Percentiles rank a stretch among this genome's conserved stretches.
phyloP scores from a whole-genome alignment of 2,888 invertebrate genomes.

The Anorthoa munda region DNA sequence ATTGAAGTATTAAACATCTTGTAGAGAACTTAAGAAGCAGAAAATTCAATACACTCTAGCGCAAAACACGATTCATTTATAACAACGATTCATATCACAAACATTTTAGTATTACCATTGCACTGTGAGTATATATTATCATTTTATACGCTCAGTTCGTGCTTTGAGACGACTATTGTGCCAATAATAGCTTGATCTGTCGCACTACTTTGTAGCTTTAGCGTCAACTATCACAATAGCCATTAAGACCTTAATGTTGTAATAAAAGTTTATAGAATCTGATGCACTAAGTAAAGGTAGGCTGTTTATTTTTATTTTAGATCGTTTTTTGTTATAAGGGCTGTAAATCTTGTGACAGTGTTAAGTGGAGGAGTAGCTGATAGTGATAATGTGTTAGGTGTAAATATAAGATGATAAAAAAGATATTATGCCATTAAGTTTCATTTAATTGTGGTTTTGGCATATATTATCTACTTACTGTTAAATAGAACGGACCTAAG shows the following conservation, averaged over 20 bases:
- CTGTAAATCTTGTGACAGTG: conserved; percentile 30
- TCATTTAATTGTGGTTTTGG: too few relatives aligned
- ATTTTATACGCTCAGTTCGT: conserved; percentile 48
- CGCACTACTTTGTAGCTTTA: conserved; percentile 50
- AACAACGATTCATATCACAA: conserved; percentile 30
- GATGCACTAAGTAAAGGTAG: conserved; percentile 36
- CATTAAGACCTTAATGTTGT: conserved; percentile 59
- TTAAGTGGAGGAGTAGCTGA: conserved; percentile 1
- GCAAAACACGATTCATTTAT: conserved; percentile 30
- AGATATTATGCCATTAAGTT: too few relatives aligned
- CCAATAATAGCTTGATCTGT: conserved; percentile 60
- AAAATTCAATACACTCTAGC: conserved; percentile 23
- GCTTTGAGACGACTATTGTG: conserved; percentile 43
- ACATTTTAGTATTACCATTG: conserved; percentile 49
- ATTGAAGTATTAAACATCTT: neutral
- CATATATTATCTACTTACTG: too few relatives aligned
- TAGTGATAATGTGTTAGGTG: neutral
- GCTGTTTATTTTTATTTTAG: conserved; percentile 42
- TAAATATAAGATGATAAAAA: neutral
- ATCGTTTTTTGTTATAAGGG: conserved; percentile 20
- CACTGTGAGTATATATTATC: conserved; percentile 45
- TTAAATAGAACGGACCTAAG: too few relatives aligned
- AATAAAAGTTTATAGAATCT: conserved; percentile 60
- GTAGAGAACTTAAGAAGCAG: neutral
- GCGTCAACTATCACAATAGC: conserved; percentile 56